A percentile compares a stretch with the other conserved stretches of the same genome.
Evolutionary conservation across 1,140 invertebrate genomes (phyloP).

Genomic region (Zaprionus ornatus): DNA sequence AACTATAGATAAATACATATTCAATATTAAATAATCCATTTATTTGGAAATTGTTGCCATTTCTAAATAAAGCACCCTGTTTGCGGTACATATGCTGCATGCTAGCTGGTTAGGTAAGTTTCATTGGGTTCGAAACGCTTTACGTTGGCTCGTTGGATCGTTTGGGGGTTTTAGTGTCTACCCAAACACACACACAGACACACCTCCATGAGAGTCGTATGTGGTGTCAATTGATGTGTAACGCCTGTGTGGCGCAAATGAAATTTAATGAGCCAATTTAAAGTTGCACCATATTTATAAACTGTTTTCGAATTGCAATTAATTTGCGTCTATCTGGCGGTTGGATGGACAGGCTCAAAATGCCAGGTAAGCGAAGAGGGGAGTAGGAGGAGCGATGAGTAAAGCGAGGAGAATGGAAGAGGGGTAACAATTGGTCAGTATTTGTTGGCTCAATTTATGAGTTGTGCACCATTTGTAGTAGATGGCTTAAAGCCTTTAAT

Average conservation of each 20-base stretch:
- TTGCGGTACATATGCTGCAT: slow-evolving; percentile 1
- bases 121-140: not conserved
- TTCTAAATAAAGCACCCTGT: not conserved
- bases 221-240: slow-evolving; percentile 73
- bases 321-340: slow-evolving; percentile 39
- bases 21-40: no score
- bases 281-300: slow-evolving; percentile 77
- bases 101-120: slow-evolving; percentile 6
- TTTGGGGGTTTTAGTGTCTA: slow-evolving; percentile 21
- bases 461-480: not conserved
- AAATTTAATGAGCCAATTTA: slow-evolving; percentile 81
- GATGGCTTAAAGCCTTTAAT: not conserved
- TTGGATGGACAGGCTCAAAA: not conserved
- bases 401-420: not conserved
- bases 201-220: slow-evolving; percentile 10
- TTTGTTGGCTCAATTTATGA: not conserved
- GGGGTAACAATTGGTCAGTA: not conserved
- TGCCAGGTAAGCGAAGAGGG: not conserved
- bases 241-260: slow-evolving; percentile 64
- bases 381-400: not conserved
- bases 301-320: slow-evolving; percentile 75
- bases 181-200: not conserved
- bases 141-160: not conserved
- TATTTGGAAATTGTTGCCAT: not conserved
- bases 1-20: no score